These are phyloP conservation scores for Tinamus major DNA, from an alignment of 2,797 vertebrate genomes.

Conservation along the genomic window DNA sequence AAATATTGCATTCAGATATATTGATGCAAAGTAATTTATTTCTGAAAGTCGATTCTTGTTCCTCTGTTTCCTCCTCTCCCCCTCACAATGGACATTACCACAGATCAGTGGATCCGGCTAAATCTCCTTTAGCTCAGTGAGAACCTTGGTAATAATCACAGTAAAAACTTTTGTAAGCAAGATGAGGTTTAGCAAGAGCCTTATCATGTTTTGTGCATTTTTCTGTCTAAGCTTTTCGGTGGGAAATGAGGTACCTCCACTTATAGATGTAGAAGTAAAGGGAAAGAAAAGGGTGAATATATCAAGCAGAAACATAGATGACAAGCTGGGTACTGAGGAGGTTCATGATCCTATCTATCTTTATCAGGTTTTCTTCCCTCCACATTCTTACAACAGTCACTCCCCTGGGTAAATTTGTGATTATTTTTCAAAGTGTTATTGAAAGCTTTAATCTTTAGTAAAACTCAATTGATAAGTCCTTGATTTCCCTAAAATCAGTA, in stretches of 20 bases:
- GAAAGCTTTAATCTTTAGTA: not conserved
- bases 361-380: not conserved
- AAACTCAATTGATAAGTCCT: not conserved
- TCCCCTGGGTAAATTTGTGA: not conserved
- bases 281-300: not conserved
- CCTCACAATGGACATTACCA: not conserved
- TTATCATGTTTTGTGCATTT: not conserved
- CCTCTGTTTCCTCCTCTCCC: not conserved
- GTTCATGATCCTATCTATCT: not conserved
- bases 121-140: not conserved
- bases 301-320: not conserved
- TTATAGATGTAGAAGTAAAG: not conserved
- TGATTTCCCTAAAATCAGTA: not conserved
- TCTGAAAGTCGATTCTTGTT: not conserved
- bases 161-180: not conserved
- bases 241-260: not conserved
- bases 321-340: not conserved
- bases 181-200: not conserved
- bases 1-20: not conserved
- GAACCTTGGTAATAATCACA: not conserved
- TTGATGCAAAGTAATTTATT: conserved; percentile 9
- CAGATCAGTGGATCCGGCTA: not conserved
- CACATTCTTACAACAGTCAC: not conserved
- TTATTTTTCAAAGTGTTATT: not conserved
- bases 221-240: not conserved